Percentiles rank a stretch among this genome's conserved stretches.
Evolutionary conservation across 2,797 vertebrate species (phyloP).

Genomic region (Taeniopygia guttata): DNA sequence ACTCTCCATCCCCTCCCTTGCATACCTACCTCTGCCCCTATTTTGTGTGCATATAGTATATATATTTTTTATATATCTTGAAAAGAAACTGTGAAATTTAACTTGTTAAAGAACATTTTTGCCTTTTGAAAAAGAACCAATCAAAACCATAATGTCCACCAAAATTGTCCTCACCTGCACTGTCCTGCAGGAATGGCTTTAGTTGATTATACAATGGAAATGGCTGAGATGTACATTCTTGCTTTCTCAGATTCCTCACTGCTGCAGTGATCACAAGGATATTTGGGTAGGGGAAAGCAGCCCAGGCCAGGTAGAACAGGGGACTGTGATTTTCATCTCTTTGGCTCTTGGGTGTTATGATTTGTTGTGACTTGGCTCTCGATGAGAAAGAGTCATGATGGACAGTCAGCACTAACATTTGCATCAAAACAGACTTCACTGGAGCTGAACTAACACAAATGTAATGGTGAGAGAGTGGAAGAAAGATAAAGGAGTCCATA

Average conservation of each 20-base stretch:
- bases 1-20: background rate
- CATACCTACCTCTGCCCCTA: background rate
- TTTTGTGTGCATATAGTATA: background rate
- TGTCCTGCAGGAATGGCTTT: background rate
- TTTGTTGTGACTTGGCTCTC: background rate
- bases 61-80: too few relatives aligned
- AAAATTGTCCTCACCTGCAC: background rate
- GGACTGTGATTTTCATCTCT: background rate
- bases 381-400: background rate
- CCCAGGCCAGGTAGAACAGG: background rate
- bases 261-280: background rate
- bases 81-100: background rate
- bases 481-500: background rate
- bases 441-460: background rate
- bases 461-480: background rate
- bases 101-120: background rate
- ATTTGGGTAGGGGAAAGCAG: background rate
- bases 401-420: background rate
- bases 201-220: background rate
- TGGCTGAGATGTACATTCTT: background rate
- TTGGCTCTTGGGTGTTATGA: background rate
- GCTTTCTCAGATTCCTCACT: background rate
- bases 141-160: background rate
- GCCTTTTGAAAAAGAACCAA: background rate
- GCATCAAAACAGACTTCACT: background rate